These are phyloP conservation scores for Ammodramus savannarum DNA, from an alignment of 2,113 vertebrate genomes.

Conservation along the genomic window DNA sequence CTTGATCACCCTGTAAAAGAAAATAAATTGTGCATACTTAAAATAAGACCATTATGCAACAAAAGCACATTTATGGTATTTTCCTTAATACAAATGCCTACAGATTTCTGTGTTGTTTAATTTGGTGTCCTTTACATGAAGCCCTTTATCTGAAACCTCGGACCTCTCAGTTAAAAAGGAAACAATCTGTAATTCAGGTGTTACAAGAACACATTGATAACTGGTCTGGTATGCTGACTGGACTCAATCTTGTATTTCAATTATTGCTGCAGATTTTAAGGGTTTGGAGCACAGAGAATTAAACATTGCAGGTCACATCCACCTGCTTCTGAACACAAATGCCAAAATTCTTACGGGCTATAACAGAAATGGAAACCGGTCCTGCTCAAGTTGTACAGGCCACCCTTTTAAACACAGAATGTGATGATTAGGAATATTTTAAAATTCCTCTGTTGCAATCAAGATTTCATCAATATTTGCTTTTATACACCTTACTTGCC, in stretches of 20 bases:
- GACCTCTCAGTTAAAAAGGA: neutral
- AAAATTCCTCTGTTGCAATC: neutral
- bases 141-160: neutral
- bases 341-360: neutral
- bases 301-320: neutral
- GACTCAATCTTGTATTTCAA: neutral
- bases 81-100: neutral
- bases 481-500: neutral
- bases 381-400: neutral
- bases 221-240: neutral
- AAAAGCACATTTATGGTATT: neutral
- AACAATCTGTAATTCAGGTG: neutral
- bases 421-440: neutral
- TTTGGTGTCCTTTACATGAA: neutral
- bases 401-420: neutral
- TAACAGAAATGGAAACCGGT: neutral
- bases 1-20: constrained; percentile 83
- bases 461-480: neutral
- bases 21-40: neutral
- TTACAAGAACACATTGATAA: neutral
- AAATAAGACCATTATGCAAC: neutral
- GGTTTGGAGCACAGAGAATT: neutral
- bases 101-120: neutral
- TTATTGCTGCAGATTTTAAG: neutral
- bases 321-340: neutral